These are phyloP conservation scores for Rhinoraja longicauda DNA, from an alignment of 2,797 vertebrate species.

Conservation along the genomic window DNA sequence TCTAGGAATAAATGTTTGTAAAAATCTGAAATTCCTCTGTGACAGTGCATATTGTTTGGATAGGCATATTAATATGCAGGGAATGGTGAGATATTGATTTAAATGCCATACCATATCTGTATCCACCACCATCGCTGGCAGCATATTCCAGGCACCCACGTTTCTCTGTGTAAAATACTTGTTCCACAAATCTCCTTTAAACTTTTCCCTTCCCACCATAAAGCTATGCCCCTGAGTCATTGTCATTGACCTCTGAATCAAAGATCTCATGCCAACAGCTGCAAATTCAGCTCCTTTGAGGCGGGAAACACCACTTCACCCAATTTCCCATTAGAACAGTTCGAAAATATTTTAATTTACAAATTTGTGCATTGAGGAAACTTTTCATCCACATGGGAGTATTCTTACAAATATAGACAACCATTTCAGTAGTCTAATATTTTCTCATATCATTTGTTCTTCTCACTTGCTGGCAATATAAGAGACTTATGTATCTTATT, in stretches of 20 bases:
- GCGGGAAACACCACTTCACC: background rate
- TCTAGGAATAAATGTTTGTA: background rate
- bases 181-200: too few relatives aligned
- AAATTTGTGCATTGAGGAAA: constrained; percentile 7
- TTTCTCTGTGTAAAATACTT: too few relatives aligned
- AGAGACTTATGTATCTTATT: constrained; percentile 41
- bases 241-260: background rate
- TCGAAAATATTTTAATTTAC: constrained; percentile 38
- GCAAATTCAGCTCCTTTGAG: background rate
- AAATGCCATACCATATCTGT: too few relatives aligned
- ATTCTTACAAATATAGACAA: background rate
- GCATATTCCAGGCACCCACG: too few relatives aligned
- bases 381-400: background rate
- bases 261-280: background rate
- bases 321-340: constrained; percentile 8
- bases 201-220: too few relatives aligned
- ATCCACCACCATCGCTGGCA: too few relatives aligned
- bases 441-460: background rate
- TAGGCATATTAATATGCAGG: too few relatives aligned
- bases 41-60: background rate
- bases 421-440: background rate
- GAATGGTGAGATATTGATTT: too few relatives aligned
- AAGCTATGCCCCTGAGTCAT: too few relatives aligned
- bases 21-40: background rate
- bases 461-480: constrained; percentile 2